Evolutionary conservation across 2,797 vertebrate genomes (phyloP).

Genomic region (Miichthys miiuy): DNA sequence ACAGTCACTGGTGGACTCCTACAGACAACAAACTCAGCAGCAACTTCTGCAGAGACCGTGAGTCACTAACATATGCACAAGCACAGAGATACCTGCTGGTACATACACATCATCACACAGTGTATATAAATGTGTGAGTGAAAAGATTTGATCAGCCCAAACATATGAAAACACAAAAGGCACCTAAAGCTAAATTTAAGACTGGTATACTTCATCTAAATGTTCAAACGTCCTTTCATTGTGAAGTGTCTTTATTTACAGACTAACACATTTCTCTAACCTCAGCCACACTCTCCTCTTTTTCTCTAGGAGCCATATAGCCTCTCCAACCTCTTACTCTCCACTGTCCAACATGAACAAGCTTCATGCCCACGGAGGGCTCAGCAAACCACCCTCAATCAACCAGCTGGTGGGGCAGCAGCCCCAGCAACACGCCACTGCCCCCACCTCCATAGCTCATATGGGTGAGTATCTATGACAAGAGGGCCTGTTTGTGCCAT

Average conservation of each 20-base stretch:
- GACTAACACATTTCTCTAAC: conserved; percentile 16
- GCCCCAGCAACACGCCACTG: conserved; percentile 84
- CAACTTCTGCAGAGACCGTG: conserved; percentile 96
- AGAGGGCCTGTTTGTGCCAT: not conserved
- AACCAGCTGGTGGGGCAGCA: conserved; percentile 95
- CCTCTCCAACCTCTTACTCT: conserved; percentile 89
- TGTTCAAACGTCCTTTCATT: not conserved
- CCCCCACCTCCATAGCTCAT: conserved; percentile 85
- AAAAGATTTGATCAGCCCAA: not conserved
- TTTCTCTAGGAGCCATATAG: conserved; percentile 87
- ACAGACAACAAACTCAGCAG: conserved; percentile 97
- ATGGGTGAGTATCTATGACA: conserved; percentile 87
- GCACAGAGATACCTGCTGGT: not conserved
- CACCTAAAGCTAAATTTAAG: not conserved
- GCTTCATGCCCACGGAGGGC: conserved; percentile 84
- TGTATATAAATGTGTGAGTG: conserved; percentile 5
- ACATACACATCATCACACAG: not conserved
- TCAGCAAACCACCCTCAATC: conserved; percentile 91
- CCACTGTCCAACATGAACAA: conserved; percentile 94
- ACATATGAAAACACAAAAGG: conserved; percentile 1
- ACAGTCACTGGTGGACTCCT: conserved; percentile 94
- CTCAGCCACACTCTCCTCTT: conserved; percentile 16
- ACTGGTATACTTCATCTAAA: not conserved
- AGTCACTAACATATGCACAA: conserved; percentile 74
- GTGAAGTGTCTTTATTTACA: not conserved